A percentile compares a stretch with the other conserved stretches of the same genome.
Evolutionary conservation across 2,797 vertebrate species (phyloP).

Genomic region (Myotis vivesi): DNA sequence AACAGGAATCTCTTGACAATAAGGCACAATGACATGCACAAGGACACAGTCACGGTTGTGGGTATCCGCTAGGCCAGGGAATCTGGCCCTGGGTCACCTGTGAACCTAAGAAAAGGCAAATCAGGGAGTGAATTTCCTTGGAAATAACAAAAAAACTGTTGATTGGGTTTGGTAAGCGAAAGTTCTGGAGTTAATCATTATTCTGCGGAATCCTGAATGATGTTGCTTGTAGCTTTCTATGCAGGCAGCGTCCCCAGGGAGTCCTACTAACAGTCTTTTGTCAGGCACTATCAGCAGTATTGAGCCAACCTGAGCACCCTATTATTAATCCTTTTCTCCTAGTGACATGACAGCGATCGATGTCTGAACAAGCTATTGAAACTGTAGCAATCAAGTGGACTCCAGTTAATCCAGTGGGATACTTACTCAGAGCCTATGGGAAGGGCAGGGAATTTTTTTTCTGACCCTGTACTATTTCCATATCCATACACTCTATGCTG

Average conservation of each 20-base stretch:
- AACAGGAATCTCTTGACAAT: not conserved
- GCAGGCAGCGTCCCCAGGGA: conserved; percentile 79
- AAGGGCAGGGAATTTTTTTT: conserved; percentile 46
- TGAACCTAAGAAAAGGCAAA: conserved; percentile 35
- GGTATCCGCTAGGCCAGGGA: not conserved
- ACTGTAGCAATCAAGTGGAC: conserved; percentile 83
- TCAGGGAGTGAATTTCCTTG: conserved; percentile 73
- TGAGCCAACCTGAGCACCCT: conserved; percentile 84
- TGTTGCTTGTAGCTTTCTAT: conserved; percentile 79
- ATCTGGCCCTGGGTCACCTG: conserved; percentile 36
- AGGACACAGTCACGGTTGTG: conserved; percentile 55
- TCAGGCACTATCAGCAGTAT: conserved; percentile 87
- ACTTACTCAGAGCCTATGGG: conserved; percentile 63
- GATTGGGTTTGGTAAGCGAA: conserved; percentile 73
- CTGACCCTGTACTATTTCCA: not conserved
- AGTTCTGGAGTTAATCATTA: conserved; percentile 82
- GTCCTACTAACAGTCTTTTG: conserved; percentile 81
- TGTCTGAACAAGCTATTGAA: conserved; percentile 87
- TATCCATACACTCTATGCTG: not conserved
- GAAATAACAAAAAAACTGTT: conserved; percentile 78
- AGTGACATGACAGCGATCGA: conserved; percentile 87
- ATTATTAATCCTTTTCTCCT: conserved; percentile 88
- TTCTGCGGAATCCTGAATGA: conserved; percentile 80
- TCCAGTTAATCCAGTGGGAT: conserved; percentile 82
- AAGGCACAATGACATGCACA: not conserved